Base-by-base conservation (phyloP, 2,113 vertebrate species). In the Sardina pilchardus region DNA sequence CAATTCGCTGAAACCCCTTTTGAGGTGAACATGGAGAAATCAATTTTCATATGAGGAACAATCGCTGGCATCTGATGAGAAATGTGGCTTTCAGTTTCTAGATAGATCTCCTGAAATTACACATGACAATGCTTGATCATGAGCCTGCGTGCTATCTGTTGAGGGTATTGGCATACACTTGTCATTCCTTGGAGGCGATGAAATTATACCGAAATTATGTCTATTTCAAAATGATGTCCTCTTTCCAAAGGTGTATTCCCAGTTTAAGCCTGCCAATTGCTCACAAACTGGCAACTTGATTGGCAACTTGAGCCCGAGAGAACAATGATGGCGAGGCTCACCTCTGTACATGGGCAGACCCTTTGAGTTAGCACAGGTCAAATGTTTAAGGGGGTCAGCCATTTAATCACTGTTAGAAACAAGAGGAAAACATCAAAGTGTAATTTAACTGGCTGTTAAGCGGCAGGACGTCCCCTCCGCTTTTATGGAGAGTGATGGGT, bases 371-470 rank as follows among this genome's bases (percentile, higher is more conserved):
- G 92, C 75, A 3, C 82, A 87, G 94, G 93, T 94, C 94, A 94
- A 82, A 89, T 91, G 88, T 94, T 95, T 94, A 94, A 92, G 92
- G 89, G 93, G 94, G 93, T 93, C 93, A 92, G 92, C 89, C 91
- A 92, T 95, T 94, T 94, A 92, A 93, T 94, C 92, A 92, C 92
- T 87, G 91, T 91, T 90, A 88, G 93, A 94, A 92, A 94, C 92
- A 93, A 94, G 90, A 92, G 90, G 92, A 94, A 87, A 95, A 94
- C 94, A 95, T 95, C 94, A 95, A 95, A 95, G 94, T 95, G 92
- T 94, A 94, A 95, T 95, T 94, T 91, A 93, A 94, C 90, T 94
- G 93, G 90, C 90, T 92, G 92, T 95, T 94, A 94, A 95, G 91
- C 93, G 89, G 90, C 92, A 91, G 92, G 94, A 91, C 89, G 91